These are phyloP conservation scores for Zoroaster sp. DNA, from an alignment of 53 echinoderm and acorn worm species.

Conservation along the genomic window DNA sequence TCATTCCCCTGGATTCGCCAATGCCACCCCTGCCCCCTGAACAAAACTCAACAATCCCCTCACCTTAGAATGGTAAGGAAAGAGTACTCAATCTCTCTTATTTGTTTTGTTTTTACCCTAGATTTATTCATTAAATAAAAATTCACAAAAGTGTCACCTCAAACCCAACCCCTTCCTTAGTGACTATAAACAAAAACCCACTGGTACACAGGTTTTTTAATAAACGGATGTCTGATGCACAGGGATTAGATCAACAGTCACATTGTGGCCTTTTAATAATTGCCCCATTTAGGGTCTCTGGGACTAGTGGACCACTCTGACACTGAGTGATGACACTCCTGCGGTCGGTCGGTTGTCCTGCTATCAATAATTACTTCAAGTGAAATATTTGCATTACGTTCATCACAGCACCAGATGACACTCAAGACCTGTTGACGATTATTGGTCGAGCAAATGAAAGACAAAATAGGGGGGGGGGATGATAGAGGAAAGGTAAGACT, in stretches of 20 bases:
- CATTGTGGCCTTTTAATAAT: not conserved
- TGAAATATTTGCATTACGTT: slow-evolving; percentile 30
- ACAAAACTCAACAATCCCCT: too few relatives aligned
- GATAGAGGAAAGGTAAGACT: not conserved
- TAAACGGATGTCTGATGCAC: not conserved
- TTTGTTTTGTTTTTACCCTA: too few relatives aligned
- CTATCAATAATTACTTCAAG: not conserved
- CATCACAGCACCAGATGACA: not conserved
- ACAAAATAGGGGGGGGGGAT: not conserved
- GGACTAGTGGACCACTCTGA: not conserved
- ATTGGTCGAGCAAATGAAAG: slow-evolving; percentile 21
- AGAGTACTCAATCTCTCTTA: too few relatives aligned
- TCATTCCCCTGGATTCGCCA: too few relatives aligned
- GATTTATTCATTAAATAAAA: too few relatives aligned
- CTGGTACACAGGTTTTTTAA: not conserved
- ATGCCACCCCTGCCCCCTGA: too few relatives aligned
- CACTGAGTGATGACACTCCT: not conserved
- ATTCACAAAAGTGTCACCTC: too few relatives aligned
- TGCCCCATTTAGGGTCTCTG: not conserved
- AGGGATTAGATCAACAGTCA: not conserved
- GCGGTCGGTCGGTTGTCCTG: not conserved
- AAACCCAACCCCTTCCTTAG: too few relatives aligned
- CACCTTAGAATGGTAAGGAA: too few relatives aligned
- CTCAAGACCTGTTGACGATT: not conserved
- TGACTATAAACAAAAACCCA: not conserved